These are phyloP conservation scores for Theodoxus fluviatilis DNA, from an alignment of 2,888 invertebrate species.

Conservation along the genomic window DNA sequence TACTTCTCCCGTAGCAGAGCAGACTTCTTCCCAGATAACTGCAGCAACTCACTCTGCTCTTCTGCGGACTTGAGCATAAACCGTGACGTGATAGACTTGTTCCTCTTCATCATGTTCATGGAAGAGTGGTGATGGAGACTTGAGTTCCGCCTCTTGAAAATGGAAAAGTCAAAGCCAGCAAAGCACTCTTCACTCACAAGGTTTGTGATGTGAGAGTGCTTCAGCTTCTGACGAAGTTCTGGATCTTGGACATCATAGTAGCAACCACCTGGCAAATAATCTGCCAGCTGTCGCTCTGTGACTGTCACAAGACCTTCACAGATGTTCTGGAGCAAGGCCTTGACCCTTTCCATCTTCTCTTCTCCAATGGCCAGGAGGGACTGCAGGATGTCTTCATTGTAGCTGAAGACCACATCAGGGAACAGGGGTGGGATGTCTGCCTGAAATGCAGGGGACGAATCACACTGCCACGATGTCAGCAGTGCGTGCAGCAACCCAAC, in stretches of 20 bases:
- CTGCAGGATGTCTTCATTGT: constrained; percentile 1
- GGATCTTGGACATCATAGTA: background rate
- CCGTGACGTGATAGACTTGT: too few species aligned
- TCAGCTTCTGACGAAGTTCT: background rate
- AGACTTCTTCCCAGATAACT: background rate
- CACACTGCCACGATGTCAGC: background rate
- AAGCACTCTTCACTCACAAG: background rate
- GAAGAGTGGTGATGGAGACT: background rate
- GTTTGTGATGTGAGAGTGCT: background rate
- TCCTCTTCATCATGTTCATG: too few species aligned
- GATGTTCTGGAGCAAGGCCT: background rate
- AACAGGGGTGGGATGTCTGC: background rate
- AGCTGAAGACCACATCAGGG: background rate
- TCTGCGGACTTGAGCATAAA: background rate
- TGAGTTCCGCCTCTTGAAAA: too few species aligned
- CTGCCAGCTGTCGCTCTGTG: background rate
- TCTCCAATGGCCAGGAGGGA: background rate
- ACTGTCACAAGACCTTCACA: background rate
- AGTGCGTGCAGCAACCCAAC: background rate
- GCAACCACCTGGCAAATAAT: background rate
- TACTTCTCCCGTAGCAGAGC: background rate
- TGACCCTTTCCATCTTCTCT: background rate
- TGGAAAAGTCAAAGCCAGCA: background rate
- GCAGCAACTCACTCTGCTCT: background rate
- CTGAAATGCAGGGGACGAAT: background rate